phyloP scores from a whole-genome alignment of 2,113 vertebrate species.

The Crotalus horridus region DNA sequence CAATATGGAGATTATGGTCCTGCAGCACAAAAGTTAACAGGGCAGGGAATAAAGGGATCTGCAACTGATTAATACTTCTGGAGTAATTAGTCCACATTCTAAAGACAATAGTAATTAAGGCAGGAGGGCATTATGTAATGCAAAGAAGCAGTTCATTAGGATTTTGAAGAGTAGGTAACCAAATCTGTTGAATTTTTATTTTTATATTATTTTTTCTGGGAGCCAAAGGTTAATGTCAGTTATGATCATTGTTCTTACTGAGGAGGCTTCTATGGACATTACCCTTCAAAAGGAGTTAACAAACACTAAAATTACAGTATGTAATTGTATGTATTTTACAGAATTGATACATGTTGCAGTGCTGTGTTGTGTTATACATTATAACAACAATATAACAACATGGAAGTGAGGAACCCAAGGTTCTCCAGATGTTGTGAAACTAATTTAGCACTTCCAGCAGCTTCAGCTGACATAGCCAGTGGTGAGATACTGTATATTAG shows the following conservation, averaged over 20 bases:
- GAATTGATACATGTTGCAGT: neutral
- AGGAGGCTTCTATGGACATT: neutral
- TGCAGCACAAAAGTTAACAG: constrained; percentile 37
- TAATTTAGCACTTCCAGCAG: neutral
- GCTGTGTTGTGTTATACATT: neutral
- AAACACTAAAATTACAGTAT: neutral
- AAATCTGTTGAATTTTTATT: constrained; percentile 48
- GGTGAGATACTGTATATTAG: neutral
- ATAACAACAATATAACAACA: neutral
- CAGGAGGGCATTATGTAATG: constrained; percentile 36
- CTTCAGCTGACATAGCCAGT: neutral
- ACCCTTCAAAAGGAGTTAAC: neutral
- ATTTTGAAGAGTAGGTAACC: constrained; percentile 26
- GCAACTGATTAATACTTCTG: constrained; percentile 69
- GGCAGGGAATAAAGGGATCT: constrained; percentile 53
- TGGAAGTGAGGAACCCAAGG: neutral
- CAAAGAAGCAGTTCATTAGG: constrained; percentile 23
- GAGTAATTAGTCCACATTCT: constrained; percentile 71
- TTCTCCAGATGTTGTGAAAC: neutral
- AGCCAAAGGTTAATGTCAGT: constrained; percentile 19
- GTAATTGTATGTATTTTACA: neutral
- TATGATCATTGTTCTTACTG: constrained; percentile 15
- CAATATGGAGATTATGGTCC: constrained; percentile 59
- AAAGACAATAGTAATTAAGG: constrained; percentile 58
- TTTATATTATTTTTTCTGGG: neutral